Evolutionary conservation across 2,113 vertebrate genomes (phyloP).

Genomic region (Pseudopipra pipra): DNA sequence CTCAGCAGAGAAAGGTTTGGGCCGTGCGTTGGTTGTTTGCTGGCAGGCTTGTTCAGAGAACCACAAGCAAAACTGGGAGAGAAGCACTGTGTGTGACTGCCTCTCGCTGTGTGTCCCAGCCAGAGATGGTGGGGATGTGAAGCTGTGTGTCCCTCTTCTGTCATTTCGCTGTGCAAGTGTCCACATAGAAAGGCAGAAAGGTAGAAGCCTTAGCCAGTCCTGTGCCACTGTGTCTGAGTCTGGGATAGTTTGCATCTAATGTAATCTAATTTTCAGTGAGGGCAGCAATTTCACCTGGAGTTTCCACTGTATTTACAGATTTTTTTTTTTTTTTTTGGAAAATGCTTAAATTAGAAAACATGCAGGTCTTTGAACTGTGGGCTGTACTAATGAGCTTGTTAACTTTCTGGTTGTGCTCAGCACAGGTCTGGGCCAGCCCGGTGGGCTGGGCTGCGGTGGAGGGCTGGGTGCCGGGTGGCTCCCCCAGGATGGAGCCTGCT

Average conservation of each 20-base stretch:
- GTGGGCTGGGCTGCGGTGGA: neutral
- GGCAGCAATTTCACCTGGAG: neutral
- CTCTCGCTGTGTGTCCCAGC: neutral
- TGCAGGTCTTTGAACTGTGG: neutral
- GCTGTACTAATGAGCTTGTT: neutral
- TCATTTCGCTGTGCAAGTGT: neutral
- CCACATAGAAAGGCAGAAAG: neutral
- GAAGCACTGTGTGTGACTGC: neutral
- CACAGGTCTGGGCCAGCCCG: neutral
- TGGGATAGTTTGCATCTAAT: neutral
- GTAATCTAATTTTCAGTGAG: neutral
- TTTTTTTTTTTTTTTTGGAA: neutral
- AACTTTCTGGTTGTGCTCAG: neutral
- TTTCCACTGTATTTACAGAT: neutral
- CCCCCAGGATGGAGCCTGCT: accelerated
- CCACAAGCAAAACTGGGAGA: neutral
- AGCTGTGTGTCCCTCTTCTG: neutral
- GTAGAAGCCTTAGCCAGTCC: neutral
- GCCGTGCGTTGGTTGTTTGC: neutral
- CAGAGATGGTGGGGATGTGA: neutral
- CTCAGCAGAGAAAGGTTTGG: neutral
- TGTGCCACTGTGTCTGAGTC: neutral
- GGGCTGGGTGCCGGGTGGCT: neutral
- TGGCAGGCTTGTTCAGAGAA: neutral
- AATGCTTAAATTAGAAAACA: neutral